Evolutionary conservation across 2,888 invertebrate species (phyloP), one percentile per base, ranked within the genome.

Genomic region (Eilema depressum): DNA sequence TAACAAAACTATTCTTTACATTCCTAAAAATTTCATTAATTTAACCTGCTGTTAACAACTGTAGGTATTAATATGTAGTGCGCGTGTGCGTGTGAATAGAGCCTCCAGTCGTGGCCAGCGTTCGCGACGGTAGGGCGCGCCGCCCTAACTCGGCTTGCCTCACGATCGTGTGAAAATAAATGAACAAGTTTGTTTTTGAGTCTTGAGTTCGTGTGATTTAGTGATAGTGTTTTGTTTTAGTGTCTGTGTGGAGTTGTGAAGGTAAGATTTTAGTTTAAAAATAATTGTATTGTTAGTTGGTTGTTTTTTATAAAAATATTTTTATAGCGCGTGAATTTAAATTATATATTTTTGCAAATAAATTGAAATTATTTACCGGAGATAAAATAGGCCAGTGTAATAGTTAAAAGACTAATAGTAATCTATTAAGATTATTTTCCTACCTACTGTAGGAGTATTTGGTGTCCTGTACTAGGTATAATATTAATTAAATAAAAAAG

Each of bases 61-160:
- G 25, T 59, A 59, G 23, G 33, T 66, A 59, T n/a, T n/a, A n/a
- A 25, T 53, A 25, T 23, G 70, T 11, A 69, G 69, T 81, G 80
- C 79, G 80, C 80, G 74, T 71, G 81, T 81, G 79, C 77, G 77
- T 74, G 67, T n/a, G 25, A 11, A n/a, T 59, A 75, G 28, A 75
- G 66, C 78, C 76, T 81, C 72, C 82, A 81, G 81, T 81, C 65
- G 71, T 73, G 71, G 69, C 70, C 70, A 75, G 77, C 70, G 56
- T 66, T 63, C 74, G 76, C 41, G 71, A 23, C 70, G 70, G 66
- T 62, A 56, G 68, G 75, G 73, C 80, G 80, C 76, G 78, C 75
- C 70, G 71, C 75, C 73, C 62, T 61, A 25, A 23, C 70, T 63
- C 61, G 63, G 74, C 71, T n/a, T 20, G 75, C 74, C 62, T 66